Evolutionary conservation across 2,113 vertebrate genomes (phyloP).

Genomic region (Anguilla rostrata): DNA sequence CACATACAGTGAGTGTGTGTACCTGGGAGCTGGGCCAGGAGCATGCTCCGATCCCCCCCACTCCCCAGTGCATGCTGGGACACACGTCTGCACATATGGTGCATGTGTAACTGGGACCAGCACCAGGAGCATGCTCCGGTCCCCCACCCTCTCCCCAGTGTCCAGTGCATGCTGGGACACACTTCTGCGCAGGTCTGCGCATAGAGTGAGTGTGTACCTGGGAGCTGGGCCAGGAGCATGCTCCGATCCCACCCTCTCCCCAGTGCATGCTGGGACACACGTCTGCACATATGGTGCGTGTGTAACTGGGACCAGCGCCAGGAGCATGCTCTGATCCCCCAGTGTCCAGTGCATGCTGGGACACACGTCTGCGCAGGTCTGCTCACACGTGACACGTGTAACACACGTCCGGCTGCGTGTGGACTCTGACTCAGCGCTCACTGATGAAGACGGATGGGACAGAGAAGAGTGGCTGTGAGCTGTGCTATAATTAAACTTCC

Average conservation of each 20-base stretch:
- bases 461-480: constrained; percentile 25
- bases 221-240: too few relatives aligned
- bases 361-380: background rate
- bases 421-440: background rate
- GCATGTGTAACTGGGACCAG: too few relatives aligned
- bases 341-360: background rate
- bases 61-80: too few relatives aligned
- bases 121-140: background rate
- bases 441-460: background rate
- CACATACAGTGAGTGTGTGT: background rate
- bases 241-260: too few relatives aligned
- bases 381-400: background rate
- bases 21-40: too few relatives aligned
- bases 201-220: background rate
- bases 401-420: background rate
- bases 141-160: background rate
- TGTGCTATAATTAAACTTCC: constrained; percentile 17
- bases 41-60: too few relatives aligned
- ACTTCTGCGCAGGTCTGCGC: background rate
- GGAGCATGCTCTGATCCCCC: background rate
- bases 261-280: too few relatives aligned
- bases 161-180: background rate
- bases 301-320: background rate
- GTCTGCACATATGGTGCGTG: too few relatives aligned
- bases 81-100: too few relatives aligned